These are phyloP conservation scores for Endotricha flammealis DNA, from an alignment of 2,888 invertebrate species.

Conservation along the genomic window DNA sequence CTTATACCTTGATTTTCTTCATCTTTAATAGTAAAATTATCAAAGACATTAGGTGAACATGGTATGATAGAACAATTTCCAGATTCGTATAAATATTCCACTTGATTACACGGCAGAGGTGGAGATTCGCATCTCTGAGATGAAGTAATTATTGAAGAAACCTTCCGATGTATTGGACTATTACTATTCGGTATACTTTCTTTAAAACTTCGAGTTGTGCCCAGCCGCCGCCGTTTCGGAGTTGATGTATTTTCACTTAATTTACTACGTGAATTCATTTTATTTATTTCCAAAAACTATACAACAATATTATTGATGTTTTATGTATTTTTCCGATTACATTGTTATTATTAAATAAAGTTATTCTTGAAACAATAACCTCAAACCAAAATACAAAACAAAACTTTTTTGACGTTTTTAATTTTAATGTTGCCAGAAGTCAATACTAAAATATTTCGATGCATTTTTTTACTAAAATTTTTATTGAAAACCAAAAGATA, in stretches of 20 bases:
- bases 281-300: conserved; percentile 1
- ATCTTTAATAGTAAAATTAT: conserved; percentile 30
- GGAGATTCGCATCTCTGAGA: conserved; percentile 51
- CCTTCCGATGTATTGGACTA: conserved; percentile 34
- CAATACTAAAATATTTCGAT: too few species aligned
- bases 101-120: conserved; percentile 64
- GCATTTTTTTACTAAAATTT: too few species aligned
- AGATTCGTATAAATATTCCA: conserved; percentile 56
- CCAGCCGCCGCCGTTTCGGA: conserved; percentile 58
- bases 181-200: conserved; percentile 20
- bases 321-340: too few species aligned
- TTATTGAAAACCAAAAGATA: too few species aligned
- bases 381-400: too few species aligned
- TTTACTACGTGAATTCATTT: conserved; percentile 31
- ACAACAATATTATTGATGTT: too few species aligned
- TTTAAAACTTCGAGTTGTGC: conserved; percentile 36
- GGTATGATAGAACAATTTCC: conserved; percentile 45
- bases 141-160: conserved; percentile 16
- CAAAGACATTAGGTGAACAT: conserved; percentile 42
- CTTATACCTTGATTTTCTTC: conserved; percentile 42
- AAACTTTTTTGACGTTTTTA: too few species aligned
- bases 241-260: conserved; percentile 40
- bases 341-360: too few species aligned
- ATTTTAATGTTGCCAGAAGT: too few species aligned
- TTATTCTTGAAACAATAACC: too few species aligned